Percentiles rank a stretch among this genome's conserved stretches.
These are phyloP conservation scores for Onychostoma macrolepis DNA, from an alignment of 2,113 vertebrate species.

Conservation along the genomic window DNA sequence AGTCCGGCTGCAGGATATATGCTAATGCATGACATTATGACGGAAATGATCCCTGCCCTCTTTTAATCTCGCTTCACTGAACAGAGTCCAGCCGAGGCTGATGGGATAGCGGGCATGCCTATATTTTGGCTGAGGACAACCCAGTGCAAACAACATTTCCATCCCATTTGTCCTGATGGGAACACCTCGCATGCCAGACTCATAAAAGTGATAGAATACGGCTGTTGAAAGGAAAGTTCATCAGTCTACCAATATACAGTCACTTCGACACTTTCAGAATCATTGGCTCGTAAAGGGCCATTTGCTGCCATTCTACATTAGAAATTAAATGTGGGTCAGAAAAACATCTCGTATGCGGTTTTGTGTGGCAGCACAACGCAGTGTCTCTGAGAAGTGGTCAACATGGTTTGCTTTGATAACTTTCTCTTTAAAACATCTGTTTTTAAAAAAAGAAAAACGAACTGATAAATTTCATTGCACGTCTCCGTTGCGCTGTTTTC, in stretches of 20 bases:
- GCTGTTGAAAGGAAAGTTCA: conserved; percentile 40
- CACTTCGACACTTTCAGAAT: conserved; percentile 33
- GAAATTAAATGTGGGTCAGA: conserved; percentile 46
- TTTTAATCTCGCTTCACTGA: conserved; percentile 43
- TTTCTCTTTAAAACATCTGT: conserved; percentile 48
- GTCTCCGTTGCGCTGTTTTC: conserved; percentile 38
- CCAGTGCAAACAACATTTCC: conserved; percentile 49
- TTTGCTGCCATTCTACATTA: conserved; percentile 33
- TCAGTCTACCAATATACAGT: conserved; percentile 38
- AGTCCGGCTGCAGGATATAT: conserved; percentile 37
- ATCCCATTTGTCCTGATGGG: conserved; percentile 46
- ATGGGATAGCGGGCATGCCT: not conserved
- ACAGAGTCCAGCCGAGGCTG: conserved; percentile 21
- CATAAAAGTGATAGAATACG: conserved; percentile 48
- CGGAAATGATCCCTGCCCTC: conserved; percentile 46
- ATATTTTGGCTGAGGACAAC: conserved; percentile 31
- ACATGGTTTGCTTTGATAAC: conserved; percentile 36
- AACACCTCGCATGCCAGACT: conserved; percentile 10
- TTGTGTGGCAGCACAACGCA: conserved; percentile 36
- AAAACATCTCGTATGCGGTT: conserved; percentile 31
- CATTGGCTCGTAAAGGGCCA: conserved; percentile 44
- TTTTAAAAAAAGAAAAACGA: conserved; percentile 43
- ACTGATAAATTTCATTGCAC: conserved; percentile 16
- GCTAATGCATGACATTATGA: conserved; percentile 40
- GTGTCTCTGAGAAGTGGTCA: conserved; percentile 43